Base-by-base conservation (phyloP, 2,888 invertebrate genomes). In the Sinotaia quadrata region DNA sequence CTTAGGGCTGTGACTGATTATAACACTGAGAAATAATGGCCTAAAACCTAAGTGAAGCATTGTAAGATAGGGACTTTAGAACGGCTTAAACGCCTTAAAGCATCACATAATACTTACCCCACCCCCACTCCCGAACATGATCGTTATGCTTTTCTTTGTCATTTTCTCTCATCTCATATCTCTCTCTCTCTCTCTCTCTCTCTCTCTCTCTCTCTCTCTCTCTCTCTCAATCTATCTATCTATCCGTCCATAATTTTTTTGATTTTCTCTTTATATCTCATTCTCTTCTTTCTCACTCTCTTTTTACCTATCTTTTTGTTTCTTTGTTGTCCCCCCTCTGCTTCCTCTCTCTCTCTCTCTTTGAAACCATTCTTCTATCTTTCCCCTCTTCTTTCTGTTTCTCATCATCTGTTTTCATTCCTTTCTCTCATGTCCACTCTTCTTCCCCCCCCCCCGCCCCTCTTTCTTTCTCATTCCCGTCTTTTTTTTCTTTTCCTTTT, bases 141-240 rank as follows among this genome's bases (percentile, higher is more conserved):
- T 41, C 24, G 4, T 8, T 47, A 21, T 1, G 41, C 41, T n/a
- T 21, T 18, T 8, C 2, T 47, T 47, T 15, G 47, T 2, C 24
- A 21, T 3, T 7, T 7, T 47, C 21, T 8, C 47, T 8, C 47
- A 15, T 47, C 7, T 47, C 47, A 31, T 18, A 5, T n/a, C 36
- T 3, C 29, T 44, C 24, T 37, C 37, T 36, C 37, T 36, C 8
- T 15, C 37, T 36, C 57, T 66, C 31, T 58, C 33, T 67, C 8
- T 59, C 67, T 59, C 29, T 54, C 41, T 68, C 68, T 52, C 52
- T 54, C 44, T 49, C 52, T 34, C 51, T 47, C 47, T n/a, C 36
- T 24, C 47, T 65, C 24, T 52, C 65, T 58, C 54, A 65, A 47
- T 65, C 52, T 65, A 49, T 51, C 47, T 49, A 33, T 34, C 47